These are phyloP conservation scores for Andrena marginata DNA, from an alignment of 2,888 invertebrate genomes.

Conservation along the genomic window DNA sequence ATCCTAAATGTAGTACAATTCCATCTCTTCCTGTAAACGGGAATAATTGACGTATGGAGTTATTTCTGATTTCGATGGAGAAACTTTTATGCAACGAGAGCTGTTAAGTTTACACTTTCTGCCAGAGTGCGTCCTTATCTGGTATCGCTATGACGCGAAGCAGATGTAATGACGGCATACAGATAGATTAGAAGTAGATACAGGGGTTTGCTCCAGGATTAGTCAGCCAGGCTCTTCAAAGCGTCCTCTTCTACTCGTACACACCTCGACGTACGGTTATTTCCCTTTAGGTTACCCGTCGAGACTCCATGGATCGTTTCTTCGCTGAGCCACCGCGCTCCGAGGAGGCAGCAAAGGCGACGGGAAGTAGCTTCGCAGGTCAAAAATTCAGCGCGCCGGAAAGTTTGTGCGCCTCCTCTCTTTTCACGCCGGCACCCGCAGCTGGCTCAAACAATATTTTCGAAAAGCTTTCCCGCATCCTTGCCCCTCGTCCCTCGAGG, in stretches of 20 bases:
- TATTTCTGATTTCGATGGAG: neutral
- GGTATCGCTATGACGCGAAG: conserved; percentile 17
- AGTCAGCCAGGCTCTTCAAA: neutral
- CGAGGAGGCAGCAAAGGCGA: conserved; percentile 33
- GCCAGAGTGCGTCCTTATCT: neutral
- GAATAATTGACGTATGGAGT: conserved; percentile 7
- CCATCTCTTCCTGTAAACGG: neutral
- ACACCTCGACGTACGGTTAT: neutral
- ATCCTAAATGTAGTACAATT: neutral
- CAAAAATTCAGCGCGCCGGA: conserved; percentile 45
- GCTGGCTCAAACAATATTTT: conserved; percentile 49
- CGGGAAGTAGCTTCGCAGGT: conserved; percentile 25
- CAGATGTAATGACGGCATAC: conserved; percentile 16
- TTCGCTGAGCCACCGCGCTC: conserved; percentile 1
- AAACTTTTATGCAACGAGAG: neutral
- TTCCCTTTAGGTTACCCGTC: conserved; percentile 1
- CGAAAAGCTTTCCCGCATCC: conserved; percentile 30
- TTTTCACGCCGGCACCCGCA: neutral
- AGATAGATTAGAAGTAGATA: neutral
- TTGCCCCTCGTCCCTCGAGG: neutral
- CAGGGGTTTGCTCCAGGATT: neutral
- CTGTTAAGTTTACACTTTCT: neutral
- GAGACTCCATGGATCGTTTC: conserved; percentile 17
- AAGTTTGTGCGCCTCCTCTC: conserved; percentile 23
- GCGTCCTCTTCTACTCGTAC: neutral